Conservation (phyloP, 1,140 invertebrate genomes). For the Tetramorium parvispinum region DNA sequence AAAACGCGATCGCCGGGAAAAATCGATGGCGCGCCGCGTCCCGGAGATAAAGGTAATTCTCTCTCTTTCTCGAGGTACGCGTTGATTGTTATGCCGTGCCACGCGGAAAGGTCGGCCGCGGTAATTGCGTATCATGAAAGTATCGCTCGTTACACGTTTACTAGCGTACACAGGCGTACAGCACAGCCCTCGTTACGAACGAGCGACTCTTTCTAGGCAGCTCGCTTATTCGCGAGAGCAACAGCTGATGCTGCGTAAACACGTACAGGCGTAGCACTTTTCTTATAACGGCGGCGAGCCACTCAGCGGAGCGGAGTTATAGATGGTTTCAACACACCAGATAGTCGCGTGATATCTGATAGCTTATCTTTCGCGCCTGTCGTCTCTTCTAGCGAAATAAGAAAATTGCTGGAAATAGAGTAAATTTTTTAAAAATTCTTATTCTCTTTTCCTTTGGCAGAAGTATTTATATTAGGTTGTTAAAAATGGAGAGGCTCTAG, state of each 20-base stretch:
- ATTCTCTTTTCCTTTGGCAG: neutral
- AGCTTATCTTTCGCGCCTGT: neutral
- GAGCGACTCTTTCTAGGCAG: neutral
- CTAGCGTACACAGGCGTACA: neutral
- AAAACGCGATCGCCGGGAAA: slow-evolving; percentile 33
- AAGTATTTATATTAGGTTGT: neutral
- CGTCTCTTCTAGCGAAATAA: neutral
- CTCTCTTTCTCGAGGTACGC: neutral
- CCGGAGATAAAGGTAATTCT: slow-evolving; percentile 31
- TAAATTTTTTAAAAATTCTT: neutral
- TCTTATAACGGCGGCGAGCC: neutral
- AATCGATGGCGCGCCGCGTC: slow-evolving; percentile 27
- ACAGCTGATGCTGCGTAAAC: slow-evolving; percentile 54
- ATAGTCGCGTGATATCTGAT: slow-evolving; percentile 17
- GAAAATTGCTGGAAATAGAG: neutral
- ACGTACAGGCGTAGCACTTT: neutral
- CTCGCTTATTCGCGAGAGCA: slow-evolving; percentile 15
- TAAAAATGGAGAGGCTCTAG: neutral
- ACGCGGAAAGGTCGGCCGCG: neutral
- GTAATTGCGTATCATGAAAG: slow-evolving; percentile 48
- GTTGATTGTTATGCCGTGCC: slow-evolving; percentile 34
- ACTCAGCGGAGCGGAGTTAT: neutral
- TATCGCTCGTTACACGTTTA: slow-evolving; percentile 21
- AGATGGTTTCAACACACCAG: neutral
- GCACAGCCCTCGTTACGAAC: neutral